Percentiles rank a stretch among this genome's conserved stretches.
phyloP scores from a whole-genome alignment of 2,888 invertebrate species.

The Vesta saturnalis region DNA sequence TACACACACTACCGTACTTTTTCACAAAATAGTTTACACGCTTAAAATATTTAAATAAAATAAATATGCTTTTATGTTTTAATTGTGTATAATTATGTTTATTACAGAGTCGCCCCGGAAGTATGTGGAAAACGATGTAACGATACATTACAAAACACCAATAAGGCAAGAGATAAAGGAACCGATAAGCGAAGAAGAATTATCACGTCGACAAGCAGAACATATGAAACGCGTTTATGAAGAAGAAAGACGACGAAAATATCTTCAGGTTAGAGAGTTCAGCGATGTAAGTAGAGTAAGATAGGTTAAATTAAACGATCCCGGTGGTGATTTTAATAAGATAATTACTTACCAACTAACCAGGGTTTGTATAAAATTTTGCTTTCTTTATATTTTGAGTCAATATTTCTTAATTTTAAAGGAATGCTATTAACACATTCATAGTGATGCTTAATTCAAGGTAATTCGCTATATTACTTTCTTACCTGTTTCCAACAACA shows the following conservation, averaged over 20 bases:
- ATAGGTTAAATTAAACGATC: conserved; percentile 22
- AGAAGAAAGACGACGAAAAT: conserved; percentile 89
- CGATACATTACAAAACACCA: conserved; percentile 92
- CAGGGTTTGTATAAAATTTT: conserved; percentile 29
- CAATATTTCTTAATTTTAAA: not conserved
- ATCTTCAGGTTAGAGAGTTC: conserved; percentile 74
- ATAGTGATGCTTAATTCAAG: no score
- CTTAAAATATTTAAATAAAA: no score
- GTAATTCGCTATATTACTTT: no score
- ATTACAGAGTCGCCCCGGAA: conserved; percentile 83
- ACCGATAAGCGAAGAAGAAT: conserved; percentile 87
- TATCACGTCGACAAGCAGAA: conserved; percentile 87
- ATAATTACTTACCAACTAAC: conserved; percentile 27
- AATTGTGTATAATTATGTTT: conserved; percentile 17
- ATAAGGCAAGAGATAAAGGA: conserved; percentile 89
- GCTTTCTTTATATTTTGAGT: not conserved
- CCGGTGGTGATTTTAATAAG: conserved; percentile 12
- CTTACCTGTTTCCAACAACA: no score
- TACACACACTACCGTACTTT: not conserved
- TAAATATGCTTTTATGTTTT: no score
- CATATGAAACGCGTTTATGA: conserved; percentile 91
- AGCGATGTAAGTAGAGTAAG: conserved; percentile 46
- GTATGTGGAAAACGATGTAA: conserved; percentile 92
- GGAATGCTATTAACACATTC: no score
- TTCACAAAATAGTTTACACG: conserved; percentile 6